Percentiles rank a stretch among this genome's conserved stretches.
phyloP scores from a whole-genome alignment of 2,797 vertebrate genomes.

The Anguilla obscura region DNA sequence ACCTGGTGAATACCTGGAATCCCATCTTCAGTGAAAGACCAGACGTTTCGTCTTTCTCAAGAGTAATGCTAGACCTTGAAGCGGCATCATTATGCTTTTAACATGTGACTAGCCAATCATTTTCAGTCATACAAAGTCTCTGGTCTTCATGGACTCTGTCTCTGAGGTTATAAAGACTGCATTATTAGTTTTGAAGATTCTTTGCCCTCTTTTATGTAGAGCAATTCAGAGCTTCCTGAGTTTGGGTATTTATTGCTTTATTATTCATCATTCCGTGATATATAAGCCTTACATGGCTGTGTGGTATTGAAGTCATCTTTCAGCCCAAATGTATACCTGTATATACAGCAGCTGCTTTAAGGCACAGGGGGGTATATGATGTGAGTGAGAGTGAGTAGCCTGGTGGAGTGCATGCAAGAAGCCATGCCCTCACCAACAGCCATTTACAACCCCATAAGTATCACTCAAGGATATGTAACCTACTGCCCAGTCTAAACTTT shows the following conservation, averaged over 20 bases:
- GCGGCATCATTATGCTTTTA: background rate
- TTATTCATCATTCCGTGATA: background rate
- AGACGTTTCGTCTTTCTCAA: background rate
- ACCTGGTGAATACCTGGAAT: background rate
- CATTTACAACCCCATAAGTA: too few relatives aligned
- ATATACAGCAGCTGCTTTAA: too few relatives aligned
- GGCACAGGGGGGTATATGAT: too few relatives aligned
- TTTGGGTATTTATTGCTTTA: background rate
- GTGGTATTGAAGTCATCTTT: background rate
- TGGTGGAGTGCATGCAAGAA: too few relatives aligned
- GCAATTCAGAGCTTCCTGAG: background rate
- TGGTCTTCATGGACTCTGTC: background rate
- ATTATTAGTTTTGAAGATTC: background rate
- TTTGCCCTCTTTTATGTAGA: background rate
- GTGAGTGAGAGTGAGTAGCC: too few relatives aligned
- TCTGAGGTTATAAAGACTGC: background rate
- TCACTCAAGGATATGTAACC: too few relatives aligned
- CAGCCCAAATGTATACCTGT: background rate
- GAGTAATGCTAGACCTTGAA: background rate
- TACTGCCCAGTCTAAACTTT: too few relatives aligned
- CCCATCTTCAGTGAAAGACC: slow-evolving; percentile 16
- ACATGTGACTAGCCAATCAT: background rate
- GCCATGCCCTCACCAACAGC: too few relatives aligned
- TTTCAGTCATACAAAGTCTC: background rate
- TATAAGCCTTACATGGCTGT: background rate